Evolutionary conservation across 64 coral and sea anemone species (phyloP).

Genomic region (Trachythela sp.): DNA sequence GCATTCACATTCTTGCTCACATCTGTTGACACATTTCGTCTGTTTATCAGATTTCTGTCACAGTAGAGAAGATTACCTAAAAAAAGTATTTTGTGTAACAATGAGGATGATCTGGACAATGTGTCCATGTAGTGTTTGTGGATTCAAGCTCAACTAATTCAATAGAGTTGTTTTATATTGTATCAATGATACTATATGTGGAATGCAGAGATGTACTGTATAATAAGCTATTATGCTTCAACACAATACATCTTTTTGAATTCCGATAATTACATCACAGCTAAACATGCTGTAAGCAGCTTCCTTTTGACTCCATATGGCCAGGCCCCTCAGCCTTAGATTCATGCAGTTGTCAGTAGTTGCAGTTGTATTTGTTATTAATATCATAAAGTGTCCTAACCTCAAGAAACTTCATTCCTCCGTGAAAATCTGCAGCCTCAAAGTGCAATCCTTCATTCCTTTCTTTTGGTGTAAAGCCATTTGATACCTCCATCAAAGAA

Average conservation of each 20-base stretch:
- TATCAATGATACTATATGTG: neutral
- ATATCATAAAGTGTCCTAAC: neutral
- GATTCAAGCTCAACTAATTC: neutral
- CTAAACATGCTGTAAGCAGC: neutral
- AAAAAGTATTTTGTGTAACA: too few relatives aligned
- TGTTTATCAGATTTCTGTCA: slow-evolving; percentile 10
- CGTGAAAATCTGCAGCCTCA: slow-evolving; percentile 10
- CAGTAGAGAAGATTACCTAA: neutral
- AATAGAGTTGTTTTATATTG: neutral
- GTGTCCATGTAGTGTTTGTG: neutral
- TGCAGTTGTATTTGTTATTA: neutral
- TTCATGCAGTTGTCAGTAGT: neutral
- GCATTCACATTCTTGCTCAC: slow-evolving; percentile 7
- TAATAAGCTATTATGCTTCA: neutral
- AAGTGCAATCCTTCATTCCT: neutral
- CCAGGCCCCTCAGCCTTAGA: too few relatives aligned
- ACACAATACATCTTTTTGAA: neutral
- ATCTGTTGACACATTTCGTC: slow-evolving; percentile 13
- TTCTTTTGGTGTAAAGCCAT: slow-evolving; percentile 18
- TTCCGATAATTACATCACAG: neutral
- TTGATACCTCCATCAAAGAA: neutral
- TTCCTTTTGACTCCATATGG: neutral
- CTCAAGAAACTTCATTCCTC: slow-evolving; percentile 30
- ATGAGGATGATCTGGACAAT: neutral
- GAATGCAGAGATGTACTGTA: neutral